A percentile compares a stretch with the other conserved stretches of the same genome.
These are phyloP conservation scores for Phalera bucephala DNA, from an alignment of 2,888 invertebrate species.

Conservation along the genomic window DNA sequence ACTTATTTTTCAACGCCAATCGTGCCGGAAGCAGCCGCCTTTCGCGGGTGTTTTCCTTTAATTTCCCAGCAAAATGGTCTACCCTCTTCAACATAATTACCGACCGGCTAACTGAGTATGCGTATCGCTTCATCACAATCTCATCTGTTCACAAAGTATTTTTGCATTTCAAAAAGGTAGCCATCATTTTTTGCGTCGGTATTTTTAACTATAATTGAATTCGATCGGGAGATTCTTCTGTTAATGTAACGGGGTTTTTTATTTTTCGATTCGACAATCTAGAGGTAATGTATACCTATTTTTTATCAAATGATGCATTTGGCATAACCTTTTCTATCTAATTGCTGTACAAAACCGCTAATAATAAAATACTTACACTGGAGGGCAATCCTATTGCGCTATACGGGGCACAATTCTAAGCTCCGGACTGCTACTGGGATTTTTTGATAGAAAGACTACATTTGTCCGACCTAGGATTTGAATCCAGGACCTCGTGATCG, in stretches of 20 bases:
- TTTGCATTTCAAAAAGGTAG: conserved; percentile 60
- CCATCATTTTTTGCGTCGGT: conserved; percentile 37
- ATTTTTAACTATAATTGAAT: conserved; percentile 46
- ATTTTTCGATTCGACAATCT: no score
- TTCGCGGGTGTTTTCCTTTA: conserved; percentile 69
- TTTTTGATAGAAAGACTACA: no score
- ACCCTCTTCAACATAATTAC: conserved; percentile 70
- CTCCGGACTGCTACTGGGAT: no score
- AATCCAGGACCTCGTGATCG: no score
- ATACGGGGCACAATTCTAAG: no score
- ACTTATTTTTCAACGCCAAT: conserved; percentile 34
- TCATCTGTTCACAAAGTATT: conserved; percentile 51
- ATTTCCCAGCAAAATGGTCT: conserved; percentile 69
- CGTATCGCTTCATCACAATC: conserved; percentile 57
- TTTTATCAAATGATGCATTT: no score
- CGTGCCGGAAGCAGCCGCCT: conserved; percentile 28
- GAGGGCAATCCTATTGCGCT: no score
- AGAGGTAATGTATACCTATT: no score
- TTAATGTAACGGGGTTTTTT: conserved; percentile 18
- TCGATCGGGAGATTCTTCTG: conserved; percentile 34
- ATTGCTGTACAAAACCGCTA: no score
- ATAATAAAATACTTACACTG: no score
- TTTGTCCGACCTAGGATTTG: no score
- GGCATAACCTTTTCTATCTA: no score
- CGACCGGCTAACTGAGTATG: conserved; percentile 56